Conservation (phyloP, 2,888 invertebrate genomes). For the Meghimatium bilineatum region DNA sequence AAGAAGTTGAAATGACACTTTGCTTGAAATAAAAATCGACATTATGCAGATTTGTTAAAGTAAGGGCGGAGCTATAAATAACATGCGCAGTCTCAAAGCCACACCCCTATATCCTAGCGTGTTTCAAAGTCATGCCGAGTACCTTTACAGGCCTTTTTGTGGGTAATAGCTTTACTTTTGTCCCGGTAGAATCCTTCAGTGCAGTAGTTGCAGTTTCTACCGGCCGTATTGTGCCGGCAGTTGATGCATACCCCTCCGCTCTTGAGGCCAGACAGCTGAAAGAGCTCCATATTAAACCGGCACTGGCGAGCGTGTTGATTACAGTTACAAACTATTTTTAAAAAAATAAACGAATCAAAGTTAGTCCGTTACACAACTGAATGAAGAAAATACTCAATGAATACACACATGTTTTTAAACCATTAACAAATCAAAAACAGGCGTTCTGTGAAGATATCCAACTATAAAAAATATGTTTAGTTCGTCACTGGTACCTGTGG, state of each 20-base stretch:
- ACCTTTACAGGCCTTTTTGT: slow-evolving; percentile 98
- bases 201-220: slow-evolving; percentile 98
- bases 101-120: not conserved
- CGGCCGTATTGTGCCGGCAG: slow-evolving; percentile 95
- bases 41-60: not conserved
- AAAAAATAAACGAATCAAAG: not conserved
- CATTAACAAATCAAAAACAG: not conserved
- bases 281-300: slow-evolving; percentile 98
- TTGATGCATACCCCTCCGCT: slow-evolving; percentile 97
- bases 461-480: too few relatives aligned
- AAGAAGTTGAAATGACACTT: not conserved
- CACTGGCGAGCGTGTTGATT: slow-evolving; percentile 97
- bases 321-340: slow-evolving; percentile 99
- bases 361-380: not conserved
- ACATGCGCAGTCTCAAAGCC: not conserved
- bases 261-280: slow-evolving; percentile 93
- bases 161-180: slow-evolving; percentile 90
- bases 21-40: not conserved
- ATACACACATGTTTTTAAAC: not conserved
- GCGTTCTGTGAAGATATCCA: too few relatives aligned
- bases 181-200: slow-evolving; percentile 97
- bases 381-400: not conserved
- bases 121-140: slow-evolving; percentile 77
- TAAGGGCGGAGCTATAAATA: not conserved
- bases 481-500: too few relatives aligned